phyloP scores from a whole-genome alignment of 2,797 vertebrate species.

The Urophycis tenuis region DNA sequence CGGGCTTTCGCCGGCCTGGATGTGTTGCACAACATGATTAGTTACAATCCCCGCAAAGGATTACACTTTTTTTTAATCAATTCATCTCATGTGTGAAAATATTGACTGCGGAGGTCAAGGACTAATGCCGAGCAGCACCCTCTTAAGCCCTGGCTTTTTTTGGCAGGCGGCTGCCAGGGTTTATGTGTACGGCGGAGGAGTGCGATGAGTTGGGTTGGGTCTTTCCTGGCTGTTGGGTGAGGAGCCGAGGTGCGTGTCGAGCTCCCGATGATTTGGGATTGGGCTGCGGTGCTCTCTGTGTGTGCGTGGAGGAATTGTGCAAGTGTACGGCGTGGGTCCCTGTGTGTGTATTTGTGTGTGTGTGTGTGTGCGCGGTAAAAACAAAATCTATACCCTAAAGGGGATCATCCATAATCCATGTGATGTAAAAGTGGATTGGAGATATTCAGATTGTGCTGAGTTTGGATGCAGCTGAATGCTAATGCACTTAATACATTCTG shows the following conservation, averaged over 20 bases:
- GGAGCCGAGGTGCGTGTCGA: neutral
- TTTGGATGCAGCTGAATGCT: neutral
- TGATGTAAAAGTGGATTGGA: neutral
- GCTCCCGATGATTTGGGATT: neutral
- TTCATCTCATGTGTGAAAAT: constrained; percentile 13
- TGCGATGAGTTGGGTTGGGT: neutral
- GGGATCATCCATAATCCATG: constrained; percentile 1
- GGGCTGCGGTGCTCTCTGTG: neutral
- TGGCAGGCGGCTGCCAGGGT: neutral
- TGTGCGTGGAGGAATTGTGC: neutral
- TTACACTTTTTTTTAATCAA: constrained; percentile 7
- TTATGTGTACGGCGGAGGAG: neutral
- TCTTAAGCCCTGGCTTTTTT: constrained; percentile 21
- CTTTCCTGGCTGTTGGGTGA: no score
- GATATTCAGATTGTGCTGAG: neutral
- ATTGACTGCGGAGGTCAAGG: neutral
- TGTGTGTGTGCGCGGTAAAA: neutral
- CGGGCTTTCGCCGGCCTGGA: neutral
- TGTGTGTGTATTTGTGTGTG: neutral
- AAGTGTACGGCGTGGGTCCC: neutral
- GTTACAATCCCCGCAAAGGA: constrained; percentile 13
- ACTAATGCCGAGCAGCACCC: constrained; percentile 9
- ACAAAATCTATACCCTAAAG: neutral
- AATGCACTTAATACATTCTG: neutral
- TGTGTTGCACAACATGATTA: constrained; percentile 25